A percentile compares a stretch with the other conserved stretches of the same genome.
Conservation (phyloP, 1,140 invertebrate genomes). For the Halyomorpha halys region DNA sequence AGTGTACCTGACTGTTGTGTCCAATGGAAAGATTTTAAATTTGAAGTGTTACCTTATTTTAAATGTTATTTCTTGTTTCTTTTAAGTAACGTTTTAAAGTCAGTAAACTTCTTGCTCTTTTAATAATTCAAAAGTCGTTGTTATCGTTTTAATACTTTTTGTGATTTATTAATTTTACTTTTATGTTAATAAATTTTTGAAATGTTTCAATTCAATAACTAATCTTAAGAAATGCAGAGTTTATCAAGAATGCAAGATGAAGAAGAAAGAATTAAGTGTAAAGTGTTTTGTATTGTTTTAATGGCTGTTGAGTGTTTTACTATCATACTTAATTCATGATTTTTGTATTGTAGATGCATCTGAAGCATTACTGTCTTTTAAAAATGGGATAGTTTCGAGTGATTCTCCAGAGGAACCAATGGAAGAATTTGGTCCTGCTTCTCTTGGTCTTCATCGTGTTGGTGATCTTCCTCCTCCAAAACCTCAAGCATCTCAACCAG, state of each 20-base stretch:
- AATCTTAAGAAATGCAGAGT: conserved; percentile 15
- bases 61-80: background rate
- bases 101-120: too few relatives aligned
- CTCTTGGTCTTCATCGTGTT: conserved; percentile 64
- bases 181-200: background rate
- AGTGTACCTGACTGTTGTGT: conserved; percentile 7
- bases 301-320: too few relatives aligned
- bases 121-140: too few relatives aligned
- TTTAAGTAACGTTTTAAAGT: background rate
- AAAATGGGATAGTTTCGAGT: conserved; percentile 33
- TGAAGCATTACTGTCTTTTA: conserved; percentile 34
- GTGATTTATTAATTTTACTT: background rate
- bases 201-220: background rate
- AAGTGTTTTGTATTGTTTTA: background rate
- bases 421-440: conserved; percentile 52
- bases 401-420: conserved; percentile 26
- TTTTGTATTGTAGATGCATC: conserved; percentile 31
- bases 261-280: conserved; percentile 23
- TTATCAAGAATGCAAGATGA: conserved; percentile 12
- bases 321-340: background rate
- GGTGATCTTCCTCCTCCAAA: conserved; percentile 64
- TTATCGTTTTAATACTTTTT: too few relatives aligned
- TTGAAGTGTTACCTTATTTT: background rate
- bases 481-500: conserved; percentile 55
- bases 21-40: background rate